Percentiles rank a stretch among this genome's conserved stretches.
Conservation (phyloP, 2,113 vertebrate species). For the Corythornis madagascariensis region DNA sequence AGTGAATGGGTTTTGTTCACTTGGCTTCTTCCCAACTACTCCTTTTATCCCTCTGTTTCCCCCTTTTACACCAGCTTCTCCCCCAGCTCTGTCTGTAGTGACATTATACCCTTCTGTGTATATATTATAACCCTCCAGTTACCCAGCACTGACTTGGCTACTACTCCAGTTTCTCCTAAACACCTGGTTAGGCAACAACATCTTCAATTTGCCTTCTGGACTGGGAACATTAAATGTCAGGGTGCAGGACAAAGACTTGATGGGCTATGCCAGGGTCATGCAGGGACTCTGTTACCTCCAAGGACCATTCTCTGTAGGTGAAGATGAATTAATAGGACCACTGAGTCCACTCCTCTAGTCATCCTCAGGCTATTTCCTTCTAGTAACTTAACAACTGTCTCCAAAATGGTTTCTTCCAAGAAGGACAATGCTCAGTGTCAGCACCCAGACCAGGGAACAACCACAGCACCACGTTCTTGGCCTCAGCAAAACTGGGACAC, state of each 20-base stretch:
- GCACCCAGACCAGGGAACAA: not conserved
- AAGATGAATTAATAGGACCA: not conserved
- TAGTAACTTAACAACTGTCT: not conserved
- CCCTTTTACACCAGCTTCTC: not conserved
- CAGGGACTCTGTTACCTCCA: not conserved
- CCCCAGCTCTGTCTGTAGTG: not conserved
- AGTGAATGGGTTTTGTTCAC: constrained; percentile 18
- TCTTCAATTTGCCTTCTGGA: not conserved
- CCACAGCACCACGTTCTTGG: rapidly evolving
- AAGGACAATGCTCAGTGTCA: not conserved
- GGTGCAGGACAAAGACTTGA: not conserved
- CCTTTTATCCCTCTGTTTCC: not conserved
- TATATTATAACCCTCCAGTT: rapidly evolving
- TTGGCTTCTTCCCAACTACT: not conserved
- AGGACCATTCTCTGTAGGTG: not conserved
- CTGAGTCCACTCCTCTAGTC: not conserved
- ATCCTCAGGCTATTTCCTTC: not conserved
- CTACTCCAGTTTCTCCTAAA: not conserved
- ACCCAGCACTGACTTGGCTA: not conserved
- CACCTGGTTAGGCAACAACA: not conserved
- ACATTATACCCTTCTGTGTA: not conserved
- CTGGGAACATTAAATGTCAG: not conserved
- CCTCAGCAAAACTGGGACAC: not conserved
- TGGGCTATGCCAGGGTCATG: not conserved
- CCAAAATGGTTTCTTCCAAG: not conserved